Evolutionary conservation across 2,888 invertebrate genomes (phyloP).

Genomic region (Eristalis arbustorum): DNA sequence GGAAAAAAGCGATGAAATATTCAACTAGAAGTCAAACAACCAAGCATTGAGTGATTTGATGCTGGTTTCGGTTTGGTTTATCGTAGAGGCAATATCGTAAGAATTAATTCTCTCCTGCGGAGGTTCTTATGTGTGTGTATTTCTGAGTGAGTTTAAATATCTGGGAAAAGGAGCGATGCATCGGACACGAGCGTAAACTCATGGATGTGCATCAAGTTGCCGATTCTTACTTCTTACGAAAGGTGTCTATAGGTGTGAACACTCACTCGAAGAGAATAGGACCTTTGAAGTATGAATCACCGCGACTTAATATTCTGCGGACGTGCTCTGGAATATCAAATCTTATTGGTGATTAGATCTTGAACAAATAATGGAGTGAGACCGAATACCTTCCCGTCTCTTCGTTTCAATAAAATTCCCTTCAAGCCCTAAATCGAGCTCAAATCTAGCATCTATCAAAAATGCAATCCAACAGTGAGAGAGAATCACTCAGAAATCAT

Average conservation of each 20-base stretch:
- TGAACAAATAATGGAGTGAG: no score
- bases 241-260: background rate
- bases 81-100: constrained; percentile 52
- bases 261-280: background rate
- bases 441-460: background rate
- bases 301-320: background rate
- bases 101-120: constrained; percentile 21
- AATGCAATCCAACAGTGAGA: background rate
- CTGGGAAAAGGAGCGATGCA: background rate
- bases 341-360: no score
- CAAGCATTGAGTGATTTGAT: background rate
- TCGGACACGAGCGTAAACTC: background rate
- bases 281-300: background rate
- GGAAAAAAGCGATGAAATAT: background rate
- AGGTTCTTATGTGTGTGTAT: background rate
- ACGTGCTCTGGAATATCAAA: no score
- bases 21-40: constrained; percentile 18
- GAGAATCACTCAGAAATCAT: constrained; percentile 21
- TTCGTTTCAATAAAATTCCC: no score
- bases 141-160: background rate
- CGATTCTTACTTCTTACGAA: background rate
- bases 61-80: background rate
- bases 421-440: no score
- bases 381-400: no score
- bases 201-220: constrained; percentile 53